Base-by-base conservation (phyloP, 1,140 invertebrate genomes). In the Bathynomus jamesi region DNA sequence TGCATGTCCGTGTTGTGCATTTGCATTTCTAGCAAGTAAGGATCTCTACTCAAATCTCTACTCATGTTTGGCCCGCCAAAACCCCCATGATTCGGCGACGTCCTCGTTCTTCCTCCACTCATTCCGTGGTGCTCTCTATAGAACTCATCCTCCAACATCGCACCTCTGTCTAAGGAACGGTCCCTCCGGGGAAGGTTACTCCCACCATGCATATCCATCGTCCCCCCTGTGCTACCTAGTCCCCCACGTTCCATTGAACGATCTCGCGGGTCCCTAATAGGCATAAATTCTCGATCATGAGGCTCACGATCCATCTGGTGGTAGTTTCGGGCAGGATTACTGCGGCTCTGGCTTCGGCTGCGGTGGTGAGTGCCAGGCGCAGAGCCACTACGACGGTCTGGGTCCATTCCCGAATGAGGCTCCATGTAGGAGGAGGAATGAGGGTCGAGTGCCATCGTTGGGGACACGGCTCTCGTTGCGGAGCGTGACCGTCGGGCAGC, bases 1-100 rank as follows among this genome's bases (percentile, higher is more conserved):
- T 98, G 95, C 71, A 98, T 86, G 81, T 98, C 95, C 77, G 90
- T 90, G 82, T 98, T 95, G 85, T 97, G 94, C 78, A 92, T 89
- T 83, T 98, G 95, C 46, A 98, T 86, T 81, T 98, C 95, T 60
- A 94, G 91, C 78, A 98, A 86, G 84, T 94, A 95, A 29, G 84
- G 83, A 13, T 85, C 81, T 40, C 80, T 68, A n/a, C 63, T 66
- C 46, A 73, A 83, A 13, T 85, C 81, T 40, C 79, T 68, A n/a
- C 63, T 67, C 61, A 73, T 71, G 29, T 72, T 77, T 13, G 77
- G 75, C 11, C 78, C 67, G 25, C 72, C 78, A 72, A 85, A 78
- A 76, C 85, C 85, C 3, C 86, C 82, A 29, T 69, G 70, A 76
- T 87, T 86, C 27, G 92, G 92, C 71, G 91, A 92, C 78, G 91